Evolutionary conservation across 2,113 vertebrate genomes (phyloP), one percentile per base, ranked within the genome.

Genomic region (Speoplatyrhinus poulsoni): DNA sequence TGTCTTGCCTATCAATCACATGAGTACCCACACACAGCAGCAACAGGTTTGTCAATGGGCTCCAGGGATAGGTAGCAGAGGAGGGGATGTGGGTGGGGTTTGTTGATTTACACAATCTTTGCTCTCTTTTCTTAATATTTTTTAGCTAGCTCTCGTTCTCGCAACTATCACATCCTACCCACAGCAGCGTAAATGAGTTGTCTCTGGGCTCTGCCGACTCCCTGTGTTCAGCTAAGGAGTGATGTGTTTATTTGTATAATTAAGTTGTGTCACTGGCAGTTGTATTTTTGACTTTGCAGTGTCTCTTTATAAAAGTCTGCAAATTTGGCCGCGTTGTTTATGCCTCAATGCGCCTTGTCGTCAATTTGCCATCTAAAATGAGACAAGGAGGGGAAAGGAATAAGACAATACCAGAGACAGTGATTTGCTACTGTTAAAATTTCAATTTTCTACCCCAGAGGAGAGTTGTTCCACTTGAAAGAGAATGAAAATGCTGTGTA

Each of bases 381-480:
- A 3, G 61, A 81, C 62, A 12, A 57, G 65, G 49, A 62, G 54
- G 70, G 46, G 19, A 70, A 70, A 61, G 55, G 12, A 32, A 50
- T 17, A 48, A 49, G 46, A 12, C 70, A 66, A 70, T 16, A 67
- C 56, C 1, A 8, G 79, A 73, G 76, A 82, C 72, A 60, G 82
- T 85, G 81, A 86, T 83, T 87, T 87, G 79, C 66, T 68, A 46
- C 82, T 75, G 82, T 87, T 87, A 63, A 84, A 83, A 87, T 85
- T 85, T 87, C 80, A 87, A 89, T 89, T 90, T 88, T 87, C 85
- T 83, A 85, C 52, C 74, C 77, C 83, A 82, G 83, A 86, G 83
- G 82, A 87, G 67, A 36, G 62, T 73, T 75, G 83, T 80, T 87
- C 75, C 85, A 87, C 82, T 85, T 82, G 77, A 88, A 73, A 62